These are phyloP conservation scores for Macquaria ambigua DNA, from an alignment of 2,113 vertebrate genomes.

Conservation along the genomic window DNA sequence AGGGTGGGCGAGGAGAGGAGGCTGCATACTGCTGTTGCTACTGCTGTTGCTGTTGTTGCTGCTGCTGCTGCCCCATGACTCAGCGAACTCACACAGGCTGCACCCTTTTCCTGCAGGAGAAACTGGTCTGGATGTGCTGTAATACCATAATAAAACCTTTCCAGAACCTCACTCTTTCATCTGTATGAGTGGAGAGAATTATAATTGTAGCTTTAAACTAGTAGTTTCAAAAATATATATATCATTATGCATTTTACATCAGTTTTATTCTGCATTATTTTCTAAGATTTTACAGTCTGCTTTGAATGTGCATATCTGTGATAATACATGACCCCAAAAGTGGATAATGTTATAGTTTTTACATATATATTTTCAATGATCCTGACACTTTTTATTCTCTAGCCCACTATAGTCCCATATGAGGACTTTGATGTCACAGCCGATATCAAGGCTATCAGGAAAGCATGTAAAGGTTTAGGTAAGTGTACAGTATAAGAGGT, in stretches of 20 bases:
- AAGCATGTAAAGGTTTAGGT: constrained; percentile 87
- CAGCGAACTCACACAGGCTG: constrained; percentile 69
- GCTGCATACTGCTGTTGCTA: constrained; percentile 1
- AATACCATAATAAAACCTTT: not conserved
- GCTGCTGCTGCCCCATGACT: constrained; percentile 72
- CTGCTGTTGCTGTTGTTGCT: constrained; percentile 12
- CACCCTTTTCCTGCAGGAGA: constrained; percentile 63
- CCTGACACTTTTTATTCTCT: not conserved
- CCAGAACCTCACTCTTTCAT: not conserved
- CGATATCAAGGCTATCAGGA: constrained; percentile 84
- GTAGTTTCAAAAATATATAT: too few relatives aligned
- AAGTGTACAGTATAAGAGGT: constrained; percentile 22
- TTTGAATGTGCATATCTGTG: not conserved
- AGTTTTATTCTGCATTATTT: not conserved
- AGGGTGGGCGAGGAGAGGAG: constrained; percentile 63
- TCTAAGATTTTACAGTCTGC: not conserved
- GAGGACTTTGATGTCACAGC: constrained; percentile 84
- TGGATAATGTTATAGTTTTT: not conserved
- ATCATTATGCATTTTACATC: not conserved
- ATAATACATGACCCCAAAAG: not conserved
- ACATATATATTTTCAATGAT: not conserved
- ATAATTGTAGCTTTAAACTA: not conserved
- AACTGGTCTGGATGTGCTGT: not conserved
- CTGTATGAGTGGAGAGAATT: not conserved
- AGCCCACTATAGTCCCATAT: constrained; percentile 85